phyloP scores from a whole-genome alignment of 2,888 invertebrate genomes.

The Zonitis immaculata region DNA sequence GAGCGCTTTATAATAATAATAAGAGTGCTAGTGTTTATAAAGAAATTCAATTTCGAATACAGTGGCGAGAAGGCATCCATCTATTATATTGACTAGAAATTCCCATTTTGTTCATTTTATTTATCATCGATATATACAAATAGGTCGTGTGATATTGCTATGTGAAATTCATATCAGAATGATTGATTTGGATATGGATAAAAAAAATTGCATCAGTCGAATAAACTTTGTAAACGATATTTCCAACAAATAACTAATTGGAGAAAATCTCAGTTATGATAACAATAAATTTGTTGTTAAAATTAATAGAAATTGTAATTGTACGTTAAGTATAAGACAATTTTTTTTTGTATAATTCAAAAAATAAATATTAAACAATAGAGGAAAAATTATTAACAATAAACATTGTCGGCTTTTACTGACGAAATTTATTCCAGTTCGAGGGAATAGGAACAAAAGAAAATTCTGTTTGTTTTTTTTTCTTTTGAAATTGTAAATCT shows the following conservation, averaged over 20 bases:
- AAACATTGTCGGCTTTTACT: too few relatives aligned
- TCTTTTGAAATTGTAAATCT: background rate
- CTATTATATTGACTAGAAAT: background rate
- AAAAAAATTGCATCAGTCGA: background rate
- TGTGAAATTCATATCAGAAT: conserved; percentile 12
- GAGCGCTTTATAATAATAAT: conserved; percentile 6
- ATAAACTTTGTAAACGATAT: background rate
- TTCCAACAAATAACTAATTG: background rate
- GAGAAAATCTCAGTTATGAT: background rate
- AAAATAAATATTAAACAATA: too few relatives aligned
- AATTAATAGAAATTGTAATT: too few relatives aligned
- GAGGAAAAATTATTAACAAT: too few relatives aligned
- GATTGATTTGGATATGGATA: background rate
- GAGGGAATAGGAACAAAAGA: too few relatives aligned
- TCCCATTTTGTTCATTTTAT: background rate
- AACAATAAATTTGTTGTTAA: background rate
- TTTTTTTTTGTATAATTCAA: too few relatives aligned
- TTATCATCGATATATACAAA: background rate
- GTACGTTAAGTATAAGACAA: too few relatives aligned
- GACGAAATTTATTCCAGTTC: too few relatives aligned
- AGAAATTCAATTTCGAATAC: too few relatives aligned
- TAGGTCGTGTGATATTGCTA: background rate
- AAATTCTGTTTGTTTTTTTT: too few relatives aligned
- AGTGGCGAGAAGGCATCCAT: background rate
- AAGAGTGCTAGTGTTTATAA: too few relatives aligned